Percentiles rank a stretch among this genome's conserved stretches.
Conservation (phyloP, 1,140 invertebrate species). For the Philopotamus ludificatus region DNA sequence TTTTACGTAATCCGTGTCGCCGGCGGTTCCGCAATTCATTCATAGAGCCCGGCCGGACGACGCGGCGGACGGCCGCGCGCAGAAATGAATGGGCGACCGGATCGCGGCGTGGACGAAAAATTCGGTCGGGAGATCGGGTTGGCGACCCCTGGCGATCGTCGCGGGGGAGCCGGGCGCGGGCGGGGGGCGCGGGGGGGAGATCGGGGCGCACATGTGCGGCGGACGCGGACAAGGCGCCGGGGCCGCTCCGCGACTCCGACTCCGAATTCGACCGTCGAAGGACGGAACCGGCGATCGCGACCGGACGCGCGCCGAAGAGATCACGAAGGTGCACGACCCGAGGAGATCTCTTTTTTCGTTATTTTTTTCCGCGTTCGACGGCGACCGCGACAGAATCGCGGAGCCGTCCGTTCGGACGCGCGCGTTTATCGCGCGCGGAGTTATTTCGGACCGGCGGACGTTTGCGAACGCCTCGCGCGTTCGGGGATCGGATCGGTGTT, state of each 20-base stretch:
- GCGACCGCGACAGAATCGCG: no score
- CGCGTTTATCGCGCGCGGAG: no score
- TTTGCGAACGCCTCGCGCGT: no score
- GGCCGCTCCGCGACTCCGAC: no score
- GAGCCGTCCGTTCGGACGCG: no score
- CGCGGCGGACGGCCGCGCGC: neutral
- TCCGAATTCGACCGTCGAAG: neutral
- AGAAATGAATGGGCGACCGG: slow-evolving; percentile 17
- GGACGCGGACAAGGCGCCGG: neutral
- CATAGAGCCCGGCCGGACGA: slow-evolving; percentile 13
- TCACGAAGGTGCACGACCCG: neutral
- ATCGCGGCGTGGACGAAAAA: neutral
- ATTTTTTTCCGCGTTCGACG: no score
- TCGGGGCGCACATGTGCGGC: neutral
- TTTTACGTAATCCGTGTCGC: slow-evolving; percentile 23
- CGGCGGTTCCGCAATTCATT: slow-evolving; percentile 22
- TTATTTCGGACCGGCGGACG: no score
- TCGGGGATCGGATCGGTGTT: no score
- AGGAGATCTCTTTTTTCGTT: no score
- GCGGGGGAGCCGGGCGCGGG: neutral
- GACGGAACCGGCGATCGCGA: no score
- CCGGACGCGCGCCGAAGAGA: neutral
- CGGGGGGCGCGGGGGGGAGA: neutral
- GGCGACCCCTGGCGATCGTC: neutral
- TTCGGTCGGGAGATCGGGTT: neutral